Percentiles rank a stretch among this genome's conserved stretches.
Conservation (phyloP, 2,113 vertebrate genomes). For the Nothobranchius kuhntae region DNA sequence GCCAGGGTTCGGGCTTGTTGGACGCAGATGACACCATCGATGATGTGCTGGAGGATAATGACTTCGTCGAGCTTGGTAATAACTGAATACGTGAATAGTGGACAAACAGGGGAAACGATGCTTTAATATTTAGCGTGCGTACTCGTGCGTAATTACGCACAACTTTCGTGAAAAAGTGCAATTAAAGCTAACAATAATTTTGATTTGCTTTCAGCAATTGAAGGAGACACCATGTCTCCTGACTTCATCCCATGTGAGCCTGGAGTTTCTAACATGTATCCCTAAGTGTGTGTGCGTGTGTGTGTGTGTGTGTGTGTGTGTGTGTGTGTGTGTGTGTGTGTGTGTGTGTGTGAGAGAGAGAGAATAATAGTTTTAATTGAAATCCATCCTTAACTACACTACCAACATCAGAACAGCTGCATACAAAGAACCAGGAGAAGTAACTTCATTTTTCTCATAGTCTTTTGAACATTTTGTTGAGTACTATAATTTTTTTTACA, state of each 20-base stretch:
- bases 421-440: conserved; percentile 75
- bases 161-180: background rate
- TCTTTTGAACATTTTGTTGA: background rate
- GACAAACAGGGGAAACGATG: background rate
- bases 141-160: conserved; percentile 24
- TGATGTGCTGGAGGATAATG: conserved; percentile 93
- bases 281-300: conserved; percentile 52
- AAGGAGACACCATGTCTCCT: conserved; percentile 92
- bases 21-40: conserved; percentile 88
- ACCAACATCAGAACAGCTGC: conserved; percentile 70
- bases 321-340: too few species aligned
- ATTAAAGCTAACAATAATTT: background rate
- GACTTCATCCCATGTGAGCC: conserved; percentile 92
- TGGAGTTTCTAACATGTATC: conserved; percentile 94
- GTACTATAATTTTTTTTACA: conserved; percentile 13
- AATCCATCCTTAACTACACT: conserved; percentile 45
- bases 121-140: background rate
- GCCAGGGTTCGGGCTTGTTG: conserved; percentile 90
- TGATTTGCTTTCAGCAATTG: conserved; percentile 83
- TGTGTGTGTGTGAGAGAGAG: too few species aligned
- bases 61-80: conserved; percentile 97
- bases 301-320: too few species aligned
- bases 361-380: too few species aligned
- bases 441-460: conserved; percentile 45
- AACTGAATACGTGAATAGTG: background rate